A percentile compares a stretch with the other conserved stretches of the same genome.
Conservation (phyloP, 2,888 invertebrate genomes). For the Aporophyla lueneburgensis region DNA sequence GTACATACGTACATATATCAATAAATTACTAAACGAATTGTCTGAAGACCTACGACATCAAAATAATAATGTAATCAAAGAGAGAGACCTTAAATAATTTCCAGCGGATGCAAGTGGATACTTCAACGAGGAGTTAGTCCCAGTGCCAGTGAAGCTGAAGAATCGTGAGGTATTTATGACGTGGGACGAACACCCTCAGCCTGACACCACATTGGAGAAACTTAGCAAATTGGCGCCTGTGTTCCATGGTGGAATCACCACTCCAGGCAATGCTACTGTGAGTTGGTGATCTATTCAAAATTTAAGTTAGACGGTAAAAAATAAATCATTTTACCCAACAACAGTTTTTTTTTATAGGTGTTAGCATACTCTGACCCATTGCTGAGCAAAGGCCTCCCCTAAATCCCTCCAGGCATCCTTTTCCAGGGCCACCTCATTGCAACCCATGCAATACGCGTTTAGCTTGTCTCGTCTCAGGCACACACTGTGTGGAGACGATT, state of each 20-base stretch:
- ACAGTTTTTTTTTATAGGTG: too few species aligned
- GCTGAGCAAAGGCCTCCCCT: too few species aligned
- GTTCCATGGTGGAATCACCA: constrained; percentile 20
- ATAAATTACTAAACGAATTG: background rate
- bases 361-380: too few species aligned
- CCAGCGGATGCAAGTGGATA: constrained; percentile 21
- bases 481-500: too few species aligned
- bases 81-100: background rate
- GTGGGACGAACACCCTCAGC: constrained; percentile 28
- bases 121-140: constrained; percentile 27
- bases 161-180: constrained; percentile 26
- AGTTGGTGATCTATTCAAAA: background rate
- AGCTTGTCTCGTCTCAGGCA: too few species aligned
- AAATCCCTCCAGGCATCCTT: too few species aligned
- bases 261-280: constrained; percentile 31
- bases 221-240: constrained; percentile 11
- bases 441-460: too few species aligned
- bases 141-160: constrained; percentile 21
- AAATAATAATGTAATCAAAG: background rate
- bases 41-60: background rate
- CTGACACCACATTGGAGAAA: constrained; percentile 22
- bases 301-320: background rate
- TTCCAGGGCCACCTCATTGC: too few species aligned
- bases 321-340: background rate
- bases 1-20: too few species aligned